These are phyloP conservation scores for Hetaerina americana DNA, from an alignment of 1,140 invertebrate genomes.

Conservation along the genomic window DNA sequence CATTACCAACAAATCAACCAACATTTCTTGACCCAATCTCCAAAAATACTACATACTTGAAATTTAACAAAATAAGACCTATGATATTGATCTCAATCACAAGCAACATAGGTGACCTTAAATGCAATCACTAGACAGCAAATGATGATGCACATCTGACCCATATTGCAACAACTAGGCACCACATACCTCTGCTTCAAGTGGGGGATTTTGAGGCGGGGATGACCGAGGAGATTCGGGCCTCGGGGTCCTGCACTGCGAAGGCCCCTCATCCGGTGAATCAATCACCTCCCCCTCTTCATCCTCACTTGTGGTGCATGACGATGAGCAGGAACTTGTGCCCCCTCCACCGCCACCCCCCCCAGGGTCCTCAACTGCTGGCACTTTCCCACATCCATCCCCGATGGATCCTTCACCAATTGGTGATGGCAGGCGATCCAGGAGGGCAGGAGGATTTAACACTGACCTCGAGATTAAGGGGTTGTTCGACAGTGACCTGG, in stretches of 20 bases:
- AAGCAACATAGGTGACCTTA: too few species aligned
- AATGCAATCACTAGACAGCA: too few species aligned
- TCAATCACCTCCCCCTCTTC: not conserved
- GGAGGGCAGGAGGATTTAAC: not conserved
- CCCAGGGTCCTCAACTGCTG: constrained; percentile 15
- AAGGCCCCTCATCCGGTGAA: not conserved
- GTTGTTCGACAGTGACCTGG: too few species aligned
- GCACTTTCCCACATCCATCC: not conserved
- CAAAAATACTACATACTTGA: too few species aligned
- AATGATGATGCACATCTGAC: too few species aligned
- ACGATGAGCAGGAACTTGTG: not conserved
- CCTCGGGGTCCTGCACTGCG: not conserved
- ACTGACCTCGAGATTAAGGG: not conserved
- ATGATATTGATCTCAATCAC: too few species aligned
- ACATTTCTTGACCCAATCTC: too few species aligned
- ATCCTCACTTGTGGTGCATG: not conserved
- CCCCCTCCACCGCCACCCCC: constrained; percentile 22
- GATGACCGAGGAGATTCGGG: not conserved
- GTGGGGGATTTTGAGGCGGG: not conserved
- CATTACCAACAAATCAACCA: too few species aligned
- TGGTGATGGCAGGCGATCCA: not conserved
- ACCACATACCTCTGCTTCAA: not conserved
- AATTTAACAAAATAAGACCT: too few species aligned
- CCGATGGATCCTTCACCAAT: not conserved
- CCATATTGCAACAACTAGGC: too few species aligned